Evolutionary conservation across 1,140 invertebrate genomes (phyloP), one percentile per base, ranked within the genome.

Genomic region (Chelonus insularis): DNA sequence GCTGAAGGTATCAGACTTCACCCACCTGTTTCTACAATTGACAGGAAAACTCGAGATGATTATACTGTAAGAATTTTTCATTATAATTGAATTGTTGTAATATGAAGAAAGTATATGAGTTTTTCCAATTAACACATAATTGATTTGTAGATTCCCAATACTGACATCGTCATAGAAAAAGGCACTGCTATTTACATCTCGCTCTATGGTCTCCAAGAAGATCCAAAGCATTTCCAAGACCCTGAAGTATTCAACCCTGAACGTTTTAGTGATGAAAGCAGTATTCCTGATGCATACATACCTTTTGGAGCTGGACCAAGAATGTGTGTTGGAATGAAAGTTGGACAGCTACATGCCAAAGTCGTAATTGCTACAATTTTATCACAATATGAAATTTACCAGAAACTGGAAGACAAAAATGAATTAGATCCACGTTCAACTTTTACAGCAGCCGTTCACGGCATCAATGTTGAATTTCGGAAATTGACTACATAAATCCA

Each of bases 341-440:
- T 39, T 50, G 89, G 88, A 3, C 62, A 86, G 4, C 68, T 90
- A 45, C 86, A 90, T 65, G 80, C 86, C 0, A 91, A 91, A 77
- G 67, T 89, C 9, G 85, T 87, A 6, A 51, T 87, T 29, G 75
- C 76, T 0, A 73, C 81, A 41, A 74, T 86, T 23, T 52, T 87
- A 5, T 72, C 71, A 18, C 67, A 78, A 4, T 83, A 82, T 63
- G 69, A 73, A 57, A 72, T 86, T n/a, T 77, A 76, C 48, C 60
- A 80, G 2, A 77, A 75, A 32, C 56, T 66, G 2, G 63, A 75
- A 37, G 56, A 71, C 16, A 72, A 68, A 32, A 71, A 56, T 8
- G 32, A 63, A n/a, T 45, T 79, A 20, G 71, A 76, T 57, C 61
- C 74, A 1, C 67, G 74, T 60, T 76, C 75, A 5, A 78, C 73